Percentiles rank a stretch among this genome's conserved stretches.
These are phyloP conservation scores for Pollenia amentaria DNA, from an alignment of 2,888 invertebrate genomes.

Conservation along the genomic window DNA sequence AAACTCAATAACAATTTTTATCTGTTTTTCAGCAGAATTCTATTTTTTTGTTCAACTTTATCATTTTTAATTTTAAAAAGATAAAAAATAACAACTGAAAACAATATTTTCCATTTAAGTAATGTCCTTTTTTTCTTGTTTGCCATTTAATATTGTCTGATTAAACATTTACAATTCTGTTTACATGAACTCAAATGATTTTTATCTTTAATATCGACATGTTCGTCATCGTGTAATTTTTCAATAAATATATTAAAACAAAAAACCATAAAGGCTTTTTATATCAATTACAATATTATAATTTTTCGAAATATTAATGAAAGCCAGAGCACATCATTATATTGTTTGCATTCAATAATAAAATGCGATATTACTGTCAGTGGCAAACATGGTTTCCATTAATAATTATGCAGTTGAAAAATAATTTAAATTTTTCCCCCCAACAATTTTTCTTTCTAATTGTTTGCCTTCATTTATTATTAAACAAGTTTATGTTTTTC, in stretches of 20 bases:
- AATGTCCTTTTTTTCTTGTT: neutral
- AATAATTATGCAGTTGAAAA: neutral
- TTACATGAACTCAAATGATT: slow-evolving; percentile 39
- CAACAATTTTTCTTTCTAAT: neutral
- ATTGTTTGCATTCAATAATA: neutral
- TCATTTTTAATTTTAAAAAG: slow-evolving; percentile 14
- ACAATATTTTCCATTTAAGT: neutral
- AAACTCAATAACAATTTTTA: slow-evolving; percentile 9
- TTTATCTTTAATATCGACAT: slow-evolving; percentile 14
- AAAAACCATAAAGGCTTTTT: slow-evolving; percentile 2
- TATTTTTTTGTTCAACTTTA: slow-evolving; percentile 7
- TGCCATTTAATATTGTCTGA: slow-evolving; percentile 18
- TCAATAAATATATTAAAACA: slow-evolving; percentile 5
- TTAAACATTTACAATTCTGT: slow-evolving; percentile 54
- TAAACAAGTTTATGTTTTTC: slow-evolving; percentile 29
- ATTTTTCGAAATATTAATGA: slow-evolving; percentile 20
- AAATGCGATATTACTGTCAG: slow-evolving; percentile 36
- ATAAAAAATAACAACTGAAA: slow-evolving; percentile 16
- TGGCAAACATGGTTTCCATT: slow-evolving; percentile 27
- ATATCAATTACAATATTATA: slow-evolving; percentile 3
- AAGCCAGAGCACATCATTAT: neutral
- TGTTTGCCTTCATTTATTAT: slow-evolving; percentile 22
- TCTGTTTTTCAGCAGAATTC: slow-evolving; percentile 22
- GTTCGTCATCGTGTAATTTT: slow-evolving; percentile 29
- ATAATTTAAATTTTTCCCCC: neutral